These are phyloP conservation scores for Morpho helenor DNA, from an alignment of 2,888 invertebrate species.

Conservation along the genomic window DNA sequence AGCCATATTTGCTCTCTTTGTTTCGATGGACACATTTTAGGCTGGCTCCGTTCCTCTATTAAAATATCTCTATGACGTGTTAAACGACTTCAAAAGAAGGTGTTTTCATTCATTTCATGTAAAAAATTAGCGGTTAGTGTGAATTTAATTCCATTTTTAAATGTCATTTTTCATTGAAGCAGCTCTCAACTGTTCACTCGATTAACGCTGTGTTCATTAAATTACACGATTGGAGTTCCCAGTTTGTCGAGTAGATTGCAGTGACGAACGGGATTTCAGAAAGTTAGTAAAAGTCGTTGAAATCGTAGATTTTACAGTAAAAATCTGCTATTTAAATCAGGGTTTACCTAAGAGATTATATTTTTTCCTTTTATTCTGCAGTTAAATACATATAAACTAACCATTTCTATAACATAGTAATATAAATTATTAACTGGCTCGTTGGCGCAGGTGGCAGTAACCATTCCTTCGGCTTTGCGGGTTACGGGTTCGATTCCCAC, in stretches of 20 bases:
- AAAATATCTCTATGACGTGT: no score
- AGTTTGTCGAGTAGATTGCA: slow-evolving; percentile 64
- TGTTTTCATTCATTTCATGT: no score
- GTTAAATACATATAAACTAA: background rate
- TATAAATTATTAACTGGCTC: no score
- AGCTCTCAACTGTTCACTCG: slow-evolving; percentile 55
- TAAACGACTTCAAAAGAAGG: no score
- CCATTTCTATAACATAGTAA: no score
- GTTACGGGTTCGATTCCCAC: no score
- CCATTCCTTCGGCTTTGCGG: no score
- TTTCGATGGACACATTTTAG: no score
- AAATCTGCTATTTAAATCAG: slow-evolving; percentile 4
- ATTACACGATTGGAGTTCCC: slow-evolving; percentile 66
- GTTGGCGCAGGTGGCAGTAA: no score
- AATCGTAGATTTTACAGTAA: slow-evolving; percentile 15
- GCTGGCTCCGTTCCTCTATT: no score
- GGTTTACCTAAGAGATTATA: background rate
- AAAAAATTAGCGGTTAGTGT: slow-evolving; percentile 11
- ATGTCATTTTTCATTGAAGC: slow-evolving; percentile 50
- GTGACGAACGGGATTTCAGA: slow-evolving; percentile 33
- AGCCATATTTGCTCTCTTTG: no score
- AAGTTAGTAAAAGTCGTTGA: slow-evolving; percentile 20
- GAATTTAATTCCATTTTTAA: slow-evolving; percentile 40
- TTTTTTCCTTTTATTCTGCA: no score
- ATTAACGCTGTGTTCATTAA: slow-evolving; percentile 71